A percentile compares a stretch with the other conserved stretches of the same genome.
These are phyloP conservation scores for Varanus komodoensis DNA, from an alignment of 2,113 vertebrate species.

Conservation along the genomic window DNA sequence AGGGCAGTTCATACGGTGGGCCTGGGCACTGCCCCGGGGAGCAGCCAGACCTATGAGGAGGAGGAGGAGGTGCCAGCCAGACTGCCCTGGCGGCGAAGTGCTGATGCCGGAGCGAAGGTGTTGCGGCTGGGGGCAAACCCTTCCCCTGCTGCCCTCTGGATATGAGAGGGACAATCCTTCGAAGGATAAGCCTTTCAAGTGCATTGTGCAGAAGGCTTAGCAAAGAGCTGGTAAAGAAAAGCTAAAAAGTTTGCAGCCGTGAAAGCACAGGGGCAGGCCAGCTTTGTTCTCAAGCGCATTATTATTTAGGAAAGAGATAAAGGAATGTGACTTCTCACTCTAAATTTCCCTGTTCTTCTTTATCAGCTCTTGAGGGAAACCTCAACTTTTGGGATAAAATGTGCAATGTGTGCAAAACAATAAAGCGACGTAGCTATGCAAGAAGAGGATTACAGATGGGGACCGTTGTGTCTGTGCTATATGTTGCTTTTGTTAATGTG, in stretches of 20 bases:
- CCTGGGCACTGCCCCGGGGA: not conserved
- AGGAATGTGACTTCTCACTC: conserved; percentile 13
- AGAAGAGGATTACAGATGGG: not conserved
- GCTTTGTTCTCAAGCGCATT: conserved; percentile 2
- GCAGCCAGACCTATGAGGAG: not conserved
- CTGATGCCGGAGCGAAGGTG: not conserved
- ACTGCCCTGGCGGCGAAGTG: not conserved
- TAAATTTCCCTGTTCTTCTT: not conserved
- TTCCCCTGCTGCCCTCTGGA: not conserved
- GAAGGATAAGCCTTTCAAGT: not conserved
- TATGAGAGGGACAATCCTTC: not conserved
- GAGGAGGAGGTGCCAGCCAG: too few species aligned
- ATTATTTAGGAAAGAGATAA: conserved; percentile 43
- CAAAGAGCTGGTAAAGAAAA: conserved; percentile 7
- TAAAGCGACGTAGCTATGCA: not conserved
- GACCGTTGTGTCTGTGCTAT: conserved; percentile 6
- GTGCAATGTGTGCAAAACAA: not conserved
- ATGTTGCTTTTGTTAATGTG: not conserved
- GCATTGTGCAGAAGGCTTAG: conserved; percentile 10
- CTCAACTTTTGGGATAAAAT: conserved; percentile 28
- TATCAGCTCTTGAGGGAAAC: conserved; percentile 18
- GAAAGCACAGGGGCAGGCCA: not conserved
- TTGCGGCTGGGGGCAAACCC: not conserved
- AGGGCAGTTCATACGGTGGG: not conserved
- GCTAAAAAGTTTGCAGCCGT: not conserved